These are phyloP conservation scores for Neoascia interrupta DNA, from an alignment of 2,888 invertebrate species.

Conservation along the genomic window DNA sequence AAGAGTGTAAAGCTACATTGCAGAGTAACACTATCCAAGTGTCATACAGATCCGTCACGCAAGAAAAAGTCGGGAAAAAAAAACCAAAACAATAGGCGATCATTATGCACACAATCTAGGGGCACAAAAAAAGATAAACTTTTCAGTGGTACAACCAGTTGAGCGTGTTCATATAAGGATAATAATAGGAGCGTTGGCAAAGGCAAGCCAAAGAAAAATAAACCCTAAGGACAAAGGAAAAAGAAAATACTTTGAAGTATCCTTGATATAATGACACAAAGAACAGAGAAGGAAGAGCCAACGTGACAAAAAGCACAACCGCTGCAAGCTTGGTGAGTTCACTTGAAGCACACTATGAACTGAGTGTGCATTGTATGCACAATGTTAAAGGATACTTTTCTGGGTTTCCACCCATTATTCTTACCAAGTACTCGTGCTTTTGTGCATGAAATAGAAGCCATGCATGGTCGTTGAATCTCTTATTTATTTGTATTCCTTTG, in stretches of 20 bases:
- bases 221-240: constrained; percentile 2
- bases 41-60: constrained; percentile 33
- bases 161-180: constrained; percentile 62
- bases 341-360: constrained; percentile 31
- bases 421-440: constrained; percentile 33
- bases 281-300: not conserved
- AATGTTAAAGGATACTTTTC: constrained; percentile 43
- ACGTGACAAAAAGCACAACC: constrained; percentile 54
- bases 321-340: constrained; percentile 32
- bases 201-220: constrained; percentile 44
- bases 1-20: too few relatives aligned
- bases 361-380: constrained; percentile 36
- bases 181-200: constrained; percentile 44
- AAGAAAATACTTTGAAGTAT: constrained; percentile 52
- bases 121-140: constrained; percentile 29
- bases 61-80: constrained; percentile 22
- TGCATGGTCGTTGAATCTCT: not conserved
- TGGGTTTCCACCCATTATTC: constrained; percentile 43
- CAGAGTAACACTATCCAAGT: too few relatives aligned
- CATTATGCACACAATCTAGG: constrained; percentile 38
- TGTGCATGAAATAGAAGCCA: constrained; percentile 15
- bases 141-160: constrained; percentile 64
- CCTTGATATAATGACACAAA: constrained; percentile 53
- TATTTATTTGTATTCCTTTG: constrained; percentile 37
- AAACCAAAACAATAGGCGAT: constrained; percentile 46